Conservation (phyloP, 1,140 invertebrate species). For the Holcopasites calliopsidis region DNA sequence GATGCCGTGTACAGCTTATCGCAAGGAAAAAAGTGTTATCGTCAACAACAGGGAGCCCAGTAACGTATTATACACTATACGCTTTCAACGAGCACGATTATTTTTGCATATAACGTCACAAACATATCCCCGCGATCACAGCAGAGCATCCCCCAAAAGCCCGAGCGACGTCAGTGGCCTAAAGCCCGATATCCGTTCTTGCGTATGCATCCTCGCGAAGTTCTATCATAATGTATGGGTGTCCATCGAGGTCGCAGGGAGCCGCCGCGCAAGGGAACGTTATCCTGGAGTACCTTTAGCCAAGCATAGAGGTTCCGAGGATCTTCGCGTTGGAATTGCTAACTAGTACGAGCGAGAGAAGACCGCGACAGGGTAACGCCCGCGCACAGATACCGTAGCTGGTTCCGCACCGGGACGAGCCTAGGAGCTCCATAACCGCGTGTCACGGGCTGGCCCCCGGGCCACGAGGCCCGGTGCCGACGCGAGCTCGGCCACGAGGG, state of each 20-base stretch:
- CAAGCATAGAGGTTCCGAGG: slow-evolving; percentile 1
- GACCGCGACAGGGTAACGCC: slow-evolving; percentile 46
- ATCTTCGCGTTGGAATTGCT: slow-evolving; percentile 16
- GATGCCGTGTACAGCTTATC: no score
- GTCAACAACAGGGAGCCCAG: no score
- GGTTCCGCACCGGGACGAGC: slow-evolving; percentile 38
- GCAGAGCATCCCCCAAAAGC: not conserved
- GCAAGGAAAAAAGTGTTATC: no score
- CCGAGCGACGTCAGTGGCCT: not conserved
- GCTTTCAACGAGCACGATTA: not conserved
- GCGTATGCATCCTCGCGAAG: not conserved
- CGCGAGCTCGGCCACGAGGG: slow-evolving; percentile 17
- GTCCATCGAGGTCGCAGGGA: not conserved
- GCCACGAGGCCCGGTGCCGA: slow-evolving; percentile 52
- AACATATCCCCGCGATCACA: not conserved
- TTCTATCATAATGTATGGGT: not conserved
- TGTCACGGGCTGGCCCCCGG: slow-evolving; percentile 41
- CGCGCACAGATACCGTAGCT: slow-evolving; percentile 42
- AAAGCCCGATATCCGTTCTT: not conserved
- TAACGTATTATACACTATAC: no score
- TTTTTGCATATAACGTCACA: not conserved
- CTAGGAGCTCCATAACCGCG: slow-evolving; percentile 40
- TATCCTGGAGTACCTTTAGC: slow-evolving; percentile 22
- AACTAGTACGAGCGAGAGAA: slow-evolving; percentile 25
- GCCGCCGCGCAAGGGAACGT: not conserved